Evolutionary conservation across 2,113 vertebrate genomes (phyloP).

Genomic region (Chrysemys picta): DNA sequence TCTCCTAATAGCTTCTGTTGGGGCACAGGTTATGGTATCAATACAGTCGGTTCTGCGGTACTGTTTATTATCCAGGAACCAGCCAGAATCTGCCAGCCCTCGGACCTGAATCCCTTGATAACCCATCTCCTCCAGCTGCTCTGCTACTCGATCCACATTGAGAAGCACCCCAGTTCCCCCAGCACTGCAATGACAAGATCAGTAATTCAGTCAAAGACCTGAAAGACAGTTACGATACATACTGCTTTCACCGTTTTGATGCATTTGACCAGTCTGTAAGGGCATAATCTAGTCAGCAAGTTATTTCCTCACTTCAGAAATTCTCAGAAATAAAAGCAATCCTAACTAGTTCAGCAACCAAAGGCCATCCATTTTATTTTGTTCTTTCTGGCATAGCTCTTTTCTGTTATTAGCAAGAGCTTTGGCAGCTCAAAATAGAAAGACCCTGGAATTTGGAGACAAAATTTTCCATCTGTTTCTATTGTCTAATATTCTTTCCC

Average conservation of each 20-base stretch:
- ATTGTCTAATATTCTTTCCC: background rate
- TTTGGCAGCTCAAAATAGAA: background rate
- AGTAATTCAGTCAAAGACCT: rapidly evolving
- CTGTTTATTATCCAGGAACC: constrained; percentile 98
- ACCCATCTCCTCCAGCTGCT: constrained; percentile 90
- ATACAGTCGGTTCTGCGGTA: constrained; percentile 92
- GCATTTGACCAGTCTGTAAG: rapidly evolving
- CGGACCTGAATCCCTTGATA: constrained; percentile 91
- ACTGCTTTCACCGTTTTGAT: rapidly evolving
- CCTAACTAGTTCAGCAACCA: background rate
- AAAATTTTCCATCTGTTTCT: background rate
- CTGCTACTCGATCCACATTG: constrained; percentile 93
- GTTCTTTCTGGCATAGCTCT: background rate
- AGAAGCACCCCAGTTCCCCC: constrained; percentile 95
- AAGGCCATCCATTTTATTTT: background rate
- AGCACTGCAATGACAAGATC: constrained; percentile 80
- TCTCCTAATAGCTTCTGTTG: constrained; percentile 94
- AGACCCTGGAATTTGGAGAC: background rate
- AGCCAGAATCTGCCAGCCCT: constrained; percentile 94
- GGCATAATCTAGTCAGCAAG: background rate
- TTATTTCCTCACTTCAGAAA: background rate
- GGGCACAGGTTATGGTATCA: constrained; percentile 89
- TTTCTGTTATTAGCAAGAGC: background rate
- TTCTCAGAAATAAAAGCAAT: background rate
- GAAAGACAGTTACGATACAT: rapidly evolving